These are phyloP conservation scores for Lates japonicus DNA, from an alignment of 2,797 vertebrate genomes.

Conservation along the genomic window DNA sequence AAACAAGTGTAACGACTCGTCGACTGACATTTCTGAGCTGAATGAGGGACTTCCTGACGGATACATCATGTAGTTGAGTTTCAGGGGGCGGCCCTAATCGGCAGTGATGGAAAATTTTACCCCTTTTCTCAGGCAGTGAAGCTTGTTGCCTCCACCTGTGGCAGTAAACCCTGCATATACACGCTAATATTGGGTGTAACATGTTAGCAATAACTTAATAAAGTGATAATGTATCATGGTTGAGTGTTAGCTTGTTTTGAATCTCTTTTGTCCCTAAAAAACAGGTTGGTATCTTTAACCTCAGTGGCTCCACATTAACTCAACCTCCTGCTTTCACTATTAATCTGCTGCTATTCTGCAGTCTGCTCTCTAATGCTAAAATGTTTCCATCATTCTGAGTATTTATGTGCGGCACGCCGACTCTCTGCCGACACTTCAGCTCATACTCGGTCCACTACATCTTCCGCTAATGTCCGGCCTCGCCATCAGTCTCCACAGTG, in stretches of 20 bases:
- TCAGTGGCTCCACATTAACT: neutral
- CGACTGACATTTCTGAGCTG: no score
- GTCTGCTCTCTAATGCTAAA: neutral
- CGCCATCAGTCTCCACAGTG: slow-evolving; percentile 7
- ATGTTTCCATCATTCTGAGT: neutral
- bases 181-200: no score
- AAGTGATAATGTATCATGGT: neutral
- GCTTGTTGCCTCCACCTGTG: no score
- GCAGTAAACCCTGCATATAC: no score
- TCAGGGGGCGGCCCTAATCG: no score
- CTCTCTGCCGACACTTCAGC: neutral
- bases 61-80: no score
- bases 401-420: neutral
- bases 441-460: neutral
- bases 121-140: no score
- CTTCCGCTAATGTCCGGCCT: slow-evolving; percentile 9
- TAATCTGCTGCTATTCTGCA: neutral
- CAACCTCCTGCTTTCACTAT: neutral
- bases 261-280: neutral
- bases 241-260: neutral
- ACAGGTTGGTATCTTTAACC: neutral
- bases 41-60: no score
- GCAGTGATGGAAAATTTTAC: no score
- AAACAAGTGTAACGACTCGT: no score
- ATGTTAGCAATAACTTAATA: neutral